phyloP scores from a whole-genome alignment of 2,888 invertebrate genomes.

The Agonum fuliginosum region DNA sequence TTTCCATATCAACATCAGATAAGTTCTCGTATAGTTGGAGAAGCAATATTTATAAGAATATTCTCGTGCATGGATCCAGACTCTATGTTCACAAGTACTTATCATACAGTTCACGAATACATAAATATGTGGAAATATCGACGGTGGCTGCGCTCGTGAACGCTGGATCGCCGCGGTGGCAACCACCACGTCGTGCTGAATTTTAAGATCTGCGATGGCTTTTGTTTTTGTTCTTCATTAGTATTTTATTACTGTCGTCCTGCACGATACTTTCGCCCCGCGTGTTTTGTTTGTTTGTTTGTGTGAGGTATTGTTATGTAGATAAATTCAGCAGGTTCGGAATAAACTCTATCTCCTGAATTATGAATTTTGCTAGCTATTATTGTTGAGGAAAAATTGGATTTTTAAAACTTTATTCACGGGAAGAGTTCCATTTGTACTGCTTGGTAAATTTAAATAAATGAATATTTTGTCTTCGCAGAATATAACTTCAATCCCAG shows the following conservation, averaged over 20 bases:
- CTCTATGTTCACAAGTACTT: conserved; percentile 39
- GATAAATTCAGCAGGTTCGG: conserved; percentile 23
- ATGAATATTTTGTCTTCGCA: not conserved
- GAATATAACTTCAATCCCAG: too few species aligned
- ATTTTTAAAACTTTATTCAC: not conserved
- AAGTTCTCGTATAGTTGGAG: conserved; percentile 21
- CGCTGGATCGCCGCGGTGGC: not conserved
- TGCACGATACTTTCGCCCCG: not conserved
- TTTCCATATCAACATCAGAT: conserved; percentile 58
- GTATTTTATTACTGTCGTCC: conserved; percentile 58
- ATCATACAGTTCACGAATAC: conserved; percentile 59
- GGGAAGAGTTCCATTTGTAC: not conserved
- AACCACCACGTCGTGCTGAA: conserved; percentile 47
- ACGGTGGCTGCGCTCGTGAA: not conserved
- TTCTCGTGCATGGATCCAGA: conserved; percentile 6
- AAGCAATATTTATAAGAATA: conserved; percentile 51
- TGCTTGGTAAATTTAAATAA: not conserved
- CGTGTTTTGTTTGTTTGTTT: not conserved
- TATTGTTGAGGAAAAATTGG: not conserved
- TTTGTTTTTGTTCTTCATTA: conserved; percentile 58
- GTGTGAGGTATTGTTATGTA: conserved; percentile 32
- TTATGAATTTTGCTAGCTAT: conserved; percentile 34
- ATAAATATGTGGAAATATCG: conserved; percentile 58
- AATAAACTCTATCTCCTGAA: conserved; percentile 21
- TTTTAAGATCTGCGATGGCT: conserved; percentile 55